Evolutionary conservation across 2,113 vertebrate genomes (phyloP).

Genomic region (Malurus cyaneus): DNA sequence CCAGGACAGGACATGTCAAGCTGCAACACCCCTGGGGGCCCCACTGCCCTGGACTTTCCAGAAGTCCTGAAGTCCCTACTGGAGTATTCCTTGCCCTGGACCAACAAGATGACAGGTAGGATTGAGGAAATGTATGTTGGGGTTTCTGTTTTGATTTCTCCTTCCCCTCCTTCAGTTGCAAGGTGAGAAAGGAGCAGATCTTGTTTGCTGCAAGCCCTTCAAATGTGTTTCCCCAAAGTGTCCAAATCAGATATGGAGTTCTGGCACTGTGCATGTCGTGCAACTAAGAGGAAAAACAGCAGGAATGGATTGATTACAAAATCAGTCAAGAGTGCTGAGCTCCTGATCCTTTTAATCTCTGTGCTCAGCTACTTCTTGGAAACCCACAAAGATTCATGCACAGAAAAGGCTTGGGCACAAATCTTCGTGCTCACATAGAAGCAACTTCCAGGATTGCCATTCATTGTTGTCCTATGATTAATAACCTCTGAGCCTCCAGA

Average conservation of each 20-base stretch:
- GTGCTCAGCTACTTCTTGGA: neutral
- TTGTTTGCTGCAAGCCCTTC: neutral
- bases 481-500: neutral
- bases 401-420: neutral
- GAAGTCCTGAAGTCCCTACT: slow-evolving; percentile 87
- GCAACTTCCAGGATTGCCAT: neutral
- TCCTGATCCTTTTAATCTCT: slow-evolving; percentile 28
- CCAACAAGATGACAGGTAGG: slow-evolving; percentile 78
- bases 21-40: slow-evolving; percentile 64
- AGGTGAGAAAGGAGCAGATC: neutral
- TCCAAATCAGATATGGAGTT: neutral
- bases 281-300: neutral
- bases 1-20: slow-evolving; percentile 68
- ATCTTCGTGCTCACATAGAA: neutral
- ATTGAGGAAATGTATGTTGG: neutral
- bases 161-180: neutral
- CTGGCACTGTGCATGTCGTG: neutral
- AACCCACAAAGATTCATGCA: neutral
- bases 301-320: neutral
- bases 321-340: neutral
- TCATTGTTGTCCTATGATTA: neutral
- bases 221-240: neutral
- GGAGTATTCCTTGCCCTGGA: slow-evolving; percentile 82
- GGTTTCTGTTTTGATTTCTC: neutral
- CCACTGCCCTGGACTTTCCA: slow-evolving; percentile 81